Evolutionary conservation across 2,797 vertebrate genomes (phyloP), one percentile per base, ranked within the genome.

Genomic region (Crypturellus tataupa): DNA sequence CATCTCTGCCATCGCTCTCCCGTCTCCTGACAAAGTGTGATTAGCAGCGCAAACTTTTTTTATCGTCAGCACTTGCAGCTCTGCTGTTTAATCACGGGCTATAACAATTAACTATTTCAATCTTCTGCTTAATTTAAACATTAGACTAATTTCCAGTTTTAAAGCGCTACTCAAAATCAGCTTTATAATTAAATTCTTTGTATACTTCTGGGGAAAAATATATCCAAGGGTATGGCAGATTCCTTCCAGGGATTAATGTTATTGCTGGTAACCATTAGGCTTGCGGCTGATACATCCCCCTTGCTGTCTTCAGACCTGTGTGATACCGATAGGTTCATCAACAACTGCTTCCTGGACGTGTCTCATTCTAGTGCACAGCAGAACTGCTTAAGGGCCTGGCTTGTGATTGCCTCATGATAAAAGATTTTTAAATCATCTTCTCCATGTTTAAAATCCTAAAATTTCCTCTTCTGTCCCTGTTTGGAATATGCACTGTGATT

Each of bases 141-240:
- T 68, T 67, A 65, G 70, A 75, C 44, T 91, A 40, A 87, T 68
- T 93, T 95, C 46, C 18, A 72, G 15, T 96, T 93, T 93, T 94
- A 80, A 82, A 89, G 65, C 23, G 49, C 42, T 73, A n/a, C 73
- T 96, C 47, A 59, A 90, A 96, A 90, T 72, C 81, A 86, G 53
- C 31, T 87, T 96, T 80, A 47, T 58, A 90, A 93, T 89, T 73
- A 90, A 87, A 71, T 94, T 83, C 53, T 96, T 93, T 44, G 37
- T 53, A 12, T 93, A 47, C 44, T 86, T 79, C 83, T 87, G 51
- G 33, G 53, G 79, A 83, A 76, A 53, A 53, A 18, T 58, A 51
- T 67, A 80, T 44, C 33, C 31, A 64, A n/a, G 77, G 39, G 29
- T 76, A 59, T 37, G 91, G 51, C 16, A 55, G 82, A 3, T 72